Base-by-base conservation (phyloP, 2,113 vertebrate genomes). In the Psettodes erumei region DNA sequence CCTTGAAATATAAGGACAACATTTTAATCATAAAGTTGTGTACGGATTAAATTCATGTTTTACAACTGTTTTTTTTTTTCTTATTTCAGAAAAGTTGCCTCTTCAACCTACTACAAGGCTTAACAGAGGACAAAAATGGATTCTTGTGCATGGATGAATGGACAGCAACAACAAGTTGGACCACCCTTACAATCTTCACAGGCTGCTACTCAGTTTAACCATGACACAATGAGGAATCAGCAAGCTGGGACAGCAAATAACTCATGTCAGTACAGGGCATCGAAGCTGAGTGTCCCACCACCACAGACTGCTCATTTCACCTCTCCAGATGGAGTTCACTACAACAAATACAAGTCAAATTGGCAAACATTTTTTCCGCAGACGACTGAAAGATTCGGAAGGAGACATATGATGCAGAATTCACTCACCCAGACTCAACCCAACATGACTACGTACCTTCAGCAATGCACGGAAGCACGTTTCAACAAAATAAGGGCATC, bases 41-140 rank as follows among this genome's bases (percentile, higher is more conserved):
- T 42, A 42, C 19, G 28, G 1, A 40, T 45, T 18, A 19, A n/a
- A 45, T 8, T 25, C 5, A n/a, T n/a, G 8, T 61, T 25, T 50
- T 48, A 72, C 0, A 9, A 30, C 25, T 65, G 4, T 3, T 77
- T 40, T 88, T n/a, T n/a, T n/a, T n/a, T n/a, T n/a, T n/a, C n/a
- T n/a, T n/a, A n/a, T n/a, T 87, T 67, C 67, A 92, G 89, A 59
- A 21, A 45, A n/a, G 2, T 40, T 60, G 6, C 21, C 19, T 13
- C 13, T 10, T 66, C 32, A 43, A 47, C 12, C 21, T 37, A 19
- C 30, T 12, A 7, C 51, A 62, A 63, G 58, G 16, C 33, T 28
- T 32, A 67, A 38, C 28, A 0, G 16, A 40, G 25, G 25, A 48
- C 51, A 48, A 73, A 63, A 47, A 90, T 92, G 88, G 25, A 81